Evolutionary conservation across 2,888 invertebrate species (phyloP), one percentile per base, ranked within the genome.

Genomic region (Synanthedon formicaeformis): DNA sequence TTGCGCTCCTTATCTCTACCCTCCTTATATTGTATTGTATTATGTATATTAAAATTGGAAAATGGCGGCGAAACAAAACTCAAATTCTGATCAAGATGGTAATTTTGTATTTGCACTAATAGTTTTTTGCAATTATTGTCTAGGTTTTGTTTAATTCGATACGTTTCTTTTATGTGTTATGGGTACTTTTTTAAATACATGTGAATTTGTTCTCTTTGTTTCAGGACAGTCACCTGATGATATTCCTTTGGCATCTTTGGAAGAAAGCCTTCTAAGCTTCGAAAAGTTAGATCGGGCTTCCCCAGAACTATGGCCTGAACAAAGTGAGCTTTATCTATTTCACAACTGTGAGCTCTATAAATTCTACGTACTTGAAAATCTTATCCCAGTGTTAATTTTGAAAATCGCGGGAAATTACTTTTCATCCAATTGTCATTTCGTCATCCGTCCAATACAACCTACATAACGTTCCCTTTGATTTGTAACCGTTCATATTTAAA

Each of bases 301-400:
- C 2, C 98, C 98, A 40, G 97, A 98, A 74, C 81, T 98, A 67
- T 98, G 98, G 98, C 97, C 97, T 23, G 97, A 97, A 81, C 94
- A 95, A 88, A 94, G 97, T 96, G 90, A 92, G 92, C 86, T 4
- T 41, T 14, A 51, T 48, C 27, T 14, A 51, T 56, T 45, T 13
- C 45, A 45, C 45, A 45, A 45, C 6, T 14, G 45, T 23, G 23
- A 23, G 5, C 5, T 4, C 23, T 23, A 45, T 45, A 45, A 14
- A 34, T 50, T 50, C 4, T 12, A 54, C 50, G 50, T 16, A 41
- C 13, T 45, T 14, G 40, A 48, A 18, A 40, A 18, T 23, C 54
- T 6, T 54, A 56, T 41, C 6, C 34, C 45, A 49, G 55, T 51
- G 50, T 51, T 63, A 69, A 34, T 81, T 85, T 81, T 61, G 84